phyloP scores from a whole-genome alignment of 2,113 vertebrate genomes.

The Lepidothrix coronata region DNA sequence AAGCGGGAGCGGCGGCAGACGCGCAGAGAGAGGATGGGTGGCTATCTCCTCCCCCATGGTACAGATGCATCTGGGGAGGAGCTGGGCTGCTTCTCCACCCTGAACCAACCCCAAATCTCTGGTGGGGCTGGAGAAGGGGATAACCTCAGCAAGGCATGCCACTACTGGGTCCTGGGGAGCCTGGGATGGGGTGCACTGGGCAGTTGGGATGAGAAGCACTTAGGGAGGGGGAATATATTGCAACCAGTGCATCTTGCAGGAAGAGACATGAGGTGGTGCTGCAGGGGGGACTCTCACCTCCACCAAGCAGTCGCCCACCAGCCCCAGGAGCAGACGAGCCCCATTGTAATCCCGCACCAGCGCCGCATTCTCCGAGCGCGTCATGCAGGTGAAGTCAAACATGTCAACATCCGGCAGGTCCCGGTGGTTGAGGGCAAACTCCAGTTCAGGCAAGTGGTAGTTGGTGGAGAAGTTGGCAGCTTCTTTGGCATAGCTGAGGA shows the following conservation, averaged over 20 bases:
- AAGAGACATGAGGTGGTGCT: neutral
- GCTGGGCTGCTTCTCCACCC: neutral
- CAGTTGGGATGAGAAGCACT: fast-evolving
- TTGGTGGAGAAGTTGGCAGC: conserved; percentile 85
- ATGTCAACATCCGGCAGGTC: conserved; percentile 79
- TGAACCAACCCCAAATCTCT: neutral
- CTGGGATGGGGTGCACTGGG: neutral
- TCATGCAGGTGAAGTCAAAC: conserved; percentile 93
- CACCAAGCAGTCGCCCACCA: conserved; percentile 93
- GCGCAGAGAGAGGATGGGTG: neutral
- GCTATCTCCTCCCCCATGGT: neutral
- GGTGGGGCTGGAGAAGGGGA: neutral
- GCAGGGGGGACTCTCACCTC: conserved; percentile 78
- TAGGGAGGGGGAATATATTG: neutral
- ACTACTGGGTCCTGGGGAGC: neutral
- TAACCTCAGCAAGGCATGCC: neutral
- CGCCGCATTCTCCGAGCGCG: conserved; percentile 82
- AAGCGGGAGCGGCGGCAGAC: neutral
- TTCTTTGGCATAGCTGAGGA: conserved; percentile 77
- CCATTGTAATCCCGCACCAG: conserved; percentile 80
- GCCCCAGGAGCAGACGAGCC: conserved; percentile 73
- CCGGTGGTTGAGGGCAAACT: conserved; percentile 77
- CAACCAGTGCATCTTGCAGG: fast-evolving
- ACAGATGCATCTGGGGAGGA: neutral
- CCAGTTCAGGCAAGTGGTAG: conserved; percentile 74